phyloP scores from a whole-genome alignment of 2,113 vertebrate genomes.

The Manacus vitellinus region DNA sequence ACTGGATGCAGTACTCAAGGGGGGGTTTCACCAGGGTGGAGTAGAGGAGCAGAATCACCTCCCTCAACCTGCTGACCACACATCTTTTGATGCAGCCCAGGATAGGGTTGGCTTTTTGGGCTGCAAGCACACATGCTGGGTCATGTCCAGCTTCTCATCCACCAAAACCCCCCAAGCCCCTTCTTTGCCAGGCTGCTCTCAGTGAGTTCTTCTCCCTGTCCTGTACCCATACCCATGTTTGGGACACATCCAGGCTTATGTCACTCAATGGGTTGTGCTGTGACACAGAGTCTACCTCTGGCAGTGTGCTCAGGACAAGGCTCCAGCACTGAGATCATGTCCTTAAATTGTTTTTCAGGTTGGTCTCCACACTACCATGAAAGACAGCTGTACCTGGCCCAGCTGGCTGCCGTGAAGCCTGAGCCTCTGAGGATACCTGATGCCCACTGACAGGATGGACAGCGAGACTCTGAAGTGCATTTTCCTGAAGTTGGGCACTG shows the following conservation, averaged over 20 bases:
- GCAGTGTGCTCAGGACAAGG: background rate
- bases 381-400: background rate
- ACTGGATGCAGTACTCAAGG: background rate
- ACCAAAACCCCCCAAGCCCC: rapidly evolving
- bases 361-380: background rate
- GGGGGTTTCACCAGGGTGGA: background rate
- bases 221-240: background rate
- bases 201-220: background rate
- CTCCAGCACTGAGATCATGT: background rate
- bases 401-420: background rate
- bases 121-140: background rate
- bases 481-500: background rate
- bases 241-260: background rate
- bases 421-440: background rate
- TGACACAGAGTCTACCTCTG: background rate
- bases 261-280: background rate
- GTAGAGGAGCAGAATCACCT: background rate
- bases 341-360: background rate
- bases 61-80: background rate
- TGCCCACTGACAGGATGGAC: background rate
- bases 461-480: background rate
- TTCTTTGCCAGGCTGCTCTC: rapidly evolving
- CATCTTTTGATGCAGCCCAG: background rate
- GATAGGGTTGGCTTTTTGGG: background rate
- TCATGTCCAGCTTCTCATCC: background rate